Base-by-base conservation (phyloP, 2,888 invertebrate genomes). In the Pasiphila rectangulata region DNA sequence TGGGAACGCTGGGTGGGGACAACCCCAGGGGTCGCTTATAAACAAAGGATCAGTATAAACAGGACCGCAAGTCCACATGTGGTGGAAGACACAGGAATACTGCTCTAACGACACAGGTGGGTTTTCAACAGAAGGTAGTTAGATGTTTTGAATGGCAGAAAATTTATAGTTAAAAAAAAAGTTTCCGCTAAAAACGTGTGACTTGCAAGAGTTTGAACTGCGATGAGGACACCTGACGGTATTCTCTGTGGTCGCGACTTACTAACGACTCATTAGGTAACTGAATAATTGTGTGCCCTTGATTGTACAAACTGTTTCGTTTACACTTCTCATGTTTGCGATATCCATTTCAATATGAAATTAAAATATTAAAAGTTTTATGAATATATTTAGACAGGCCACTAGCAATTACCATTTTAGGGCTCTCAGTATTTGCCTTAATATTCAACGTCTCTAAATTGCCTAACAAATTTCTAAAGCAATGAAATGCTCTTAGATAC, bases 41-140 rank as follows among this genome's bases (percentile, higher is more conserved):
- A 77, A 79, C 79, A 82, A 82, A 81, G 80, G 76, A 71, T 72
- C 63, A 61, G 71, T 70, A 73, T 75, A 75, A 75, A 77, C 72
- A 75, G 73, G 73, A 80, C 82, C 79, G 59, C 78, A 73, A 69
- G 70, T 67, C 66, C 57, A 53, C 40, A 29, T 51, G 36, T 44
- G 48, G 43, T 38, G 13, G 25, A 44, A 44, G 44, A 44, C 36
- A 44, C 24, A 38, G 37, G 20, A 43, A 19, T 16, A 21, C 20
- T 21, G 16, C 12, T 13, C 15, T 29, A 40, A 29, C 25, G 37
- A 25, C 17, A 9, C 2, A n/a, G 9, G 25, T 2, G 9, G 27
- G n/a, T n/a, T n/a, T n/a, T n/a, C n/a, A n/a, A n/a, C n/a, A n/a
- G n/a, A n/a, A n/a, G n/a, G n/a, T n/a, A n/a, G n/a, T n/a, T n/a